Conservation (phyloP, 1,140 invertebrate species). For the Druon quercuslanigerum region DNA sequence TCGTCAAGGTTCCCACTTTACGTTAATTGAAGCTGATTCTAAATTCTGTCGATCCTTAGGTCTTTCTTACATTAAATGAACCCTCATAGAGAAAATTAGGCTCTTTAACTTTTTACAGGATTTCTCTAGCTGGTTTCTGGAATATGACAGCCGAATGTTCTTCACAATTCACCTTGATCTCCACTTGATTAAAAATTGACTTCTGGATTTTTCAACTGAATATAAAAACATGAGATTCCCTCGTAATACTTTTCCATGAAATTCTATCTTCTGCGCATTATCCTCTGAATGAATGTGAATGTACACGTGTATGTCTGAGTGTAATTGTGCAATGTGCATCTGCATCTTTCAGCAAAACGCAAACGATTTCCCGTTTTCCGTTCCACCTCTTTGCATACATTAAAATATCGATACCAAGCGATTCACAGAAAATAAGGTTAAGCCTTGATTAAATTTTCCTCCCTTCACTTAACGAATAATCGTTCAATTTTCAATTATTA, state of each 20-base stretch:
- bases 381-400: no score
- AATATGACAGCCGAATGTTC: background rate
- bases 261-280: background rate
- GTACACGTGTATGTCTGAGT: no score
- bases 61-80: background rate
- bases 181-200: conserved; percentile 19
- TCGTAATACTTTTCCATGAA: background rate
- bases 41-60: background rate
- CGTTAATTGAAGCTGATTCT: background rate
- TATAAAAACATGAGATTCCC: background rate
- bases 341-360: no score
- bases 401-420: no score
- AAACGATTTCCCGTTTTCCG: no score
- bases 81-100: background rate
- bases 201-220: background rate
- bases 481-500: background rate
- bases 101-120: background rate
- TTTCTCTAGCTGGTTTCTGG: no score
- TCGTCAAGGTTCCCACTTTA: background rate
- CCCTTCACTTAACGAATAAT: no score
- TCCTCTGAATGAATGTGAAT: no score
- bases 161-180: background rate
- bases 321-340: no score
- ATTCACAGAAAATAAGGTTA: no score
- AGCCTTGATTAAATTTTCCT: no score